Base-by-base conservation (phyloP, 2,888 invertebrate species). In the Meganola albula region DNA sequence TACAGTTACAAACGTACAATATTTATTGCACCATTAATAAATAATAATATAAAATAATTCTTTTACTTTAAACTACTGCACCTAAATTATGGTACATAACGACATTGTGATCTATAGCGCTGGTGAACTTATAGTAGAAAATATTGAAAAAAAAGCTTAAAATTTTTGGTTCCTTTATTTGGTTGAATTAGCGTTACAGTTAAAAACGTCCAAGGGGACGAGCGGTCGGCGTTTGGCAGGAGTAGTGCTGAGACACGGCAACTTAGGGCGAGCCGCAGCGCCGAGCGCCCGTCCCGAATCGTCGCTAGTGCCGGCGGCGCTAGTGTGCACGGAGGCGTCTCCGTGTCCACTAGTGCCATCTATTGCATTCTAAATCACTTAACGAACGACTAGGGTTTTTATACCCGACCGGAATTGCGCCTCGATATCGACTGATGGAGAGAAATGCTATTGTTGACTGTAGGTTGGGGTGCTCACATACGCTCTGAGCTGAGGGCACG, bases 401-500 rank as follows among this genome's bases (percentile, higher is more conserved):
- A 74, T 77, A 80, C 82, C 83, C 83, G 83, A 84, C 83, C 84
- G 84, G 82, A 79, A 77, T 74, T 70, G 63, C 63, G 76, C 78
- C 80, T 80, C 78, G 54, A 58, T 63, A 64, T 68, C 44, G 64
- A 65, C 44, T 65, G 71, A 48, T 71, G 63, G 61, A 66, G 64
- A 75, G 73, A 82, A 83, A 83, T 82, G 80, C 80, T 79, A 76
- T 53, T 73, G 63, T 62, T 48, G 52, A 59, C 75, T 72, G 74
- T 46, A 33, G 44, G 52, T 47, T 45, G 40, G 46, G 53, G 43
- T 44, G 58, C 63, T 77, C 73, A 75, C 32, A 57, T 31, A 42
- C 57, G 57, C 72, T 84, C 84, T 49, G 82, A 60, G 82, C 83
- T 82, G 70, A 90, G 85, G 67, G 89, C 89, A 70, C 89, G 92